Evolutionary conservation across 2,797 vertebrate genomes (phyloP), one percentile per base, ranked within the genome.

Genomic region (Onychomys arenicola): DNA sequence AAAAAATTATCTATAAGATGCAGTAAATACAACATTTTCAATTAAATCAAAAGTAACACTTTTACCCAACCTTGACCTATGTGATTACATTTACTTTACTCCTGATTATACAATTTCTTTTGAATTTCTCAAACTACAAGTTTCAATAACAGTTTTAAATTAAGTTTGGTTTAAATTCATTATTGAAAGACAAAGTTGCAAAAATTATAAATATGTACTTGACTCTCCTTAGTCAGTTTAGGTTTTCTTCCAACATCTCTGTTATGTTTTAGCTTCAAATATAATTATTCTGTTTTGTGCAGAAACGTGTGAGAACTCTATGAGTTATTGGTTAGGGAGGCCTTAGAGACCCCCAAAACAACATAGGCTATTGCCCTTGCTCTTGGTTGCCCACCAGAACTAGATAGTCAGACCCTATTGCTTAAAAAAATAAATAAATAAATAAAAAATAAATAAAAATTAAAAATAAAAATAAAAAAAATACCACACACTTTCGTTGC

Each of bases 211-310:
- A 82, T 65, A 29, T 25, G 86, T 52, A 61, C 82, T 96, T 95
- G 75, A 93, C 89, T 95, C 43, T 94, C 52, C 71, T 75, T 63
- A 77, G 77, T 96, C 94, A 46, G 3, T 52, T 71, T 80, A 78
- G 90, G 40, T 83, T 91, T 1, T 1, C 75, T 94, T 75, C 76
- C 29, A 29, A 32, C 29, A 69, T 80, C 9, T 95, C 43, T 67
- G 2, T 94, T 89, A 93, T 0, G 40, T 25, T 3, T 90, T 76
- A 78, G 34, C 86, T 97, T 85, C 89, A 95, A 94, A 96, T 89
- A 93, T 21, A 91, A 90, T 94, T 97, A 96, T 65, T 84, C 91
- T 40, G 91, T 80, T 80, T 40, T 43, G 57, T 90, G 93, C 93
- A 83, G 82, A 97, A 93, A 59, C 40, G 25, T 57, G 52, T 17